phyloP scores from a whole-genome alignment of 2,888 invertebrate genomes.

The Tinea pellionella region DNA sequence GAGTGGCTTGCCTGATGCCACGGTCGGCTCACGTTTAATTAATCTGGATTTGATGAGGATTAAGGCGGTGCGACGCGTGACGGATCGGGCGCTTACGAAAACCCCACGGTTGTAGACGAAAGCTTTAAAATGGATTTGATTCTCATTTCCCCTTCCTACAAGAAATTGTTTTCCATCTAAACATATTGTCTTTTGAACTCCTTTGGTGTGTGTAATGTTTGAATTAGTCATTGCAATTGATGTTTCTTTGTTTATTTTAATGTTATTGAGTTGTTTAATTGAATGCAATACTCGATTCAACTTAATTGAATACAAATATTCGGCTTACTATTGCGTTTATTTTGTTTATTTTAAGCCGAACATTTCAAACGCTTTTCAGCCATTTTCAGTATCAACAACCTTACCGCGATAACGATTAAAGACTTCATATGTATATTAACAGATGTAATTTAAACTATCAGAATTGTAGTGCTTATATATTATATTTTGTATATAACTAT shows the following conservation, averaged over 20 bases:
- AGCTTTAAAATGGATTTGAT: slow-evolving; percentile 59
- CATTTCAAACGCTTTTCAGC: no score
- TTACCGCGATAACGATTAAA: no score
- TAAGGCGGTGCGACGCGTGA: slow-evolving; percentile 60
- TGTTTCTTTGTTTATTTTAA: background rate
- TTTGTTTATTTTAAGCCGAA: no score
- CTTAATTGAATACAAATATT: no score
- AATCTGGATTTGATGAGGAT: slow-evolving; percentile 67
- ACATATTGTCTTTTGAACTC: background rate
- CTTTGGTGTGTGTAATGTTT: background rate
- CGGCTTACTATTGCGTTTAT: no score
- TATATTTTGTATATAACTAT: no score
- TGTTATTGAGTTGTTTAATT: background rate
- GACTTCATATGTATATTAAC: no score
- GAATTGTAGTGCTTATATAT: no score
- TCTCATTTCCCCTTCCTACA: slow-evolving; percentile 41
- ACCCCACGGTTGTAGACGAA: slow-evolving; percentile 33
- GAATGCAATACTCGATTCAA: no score
- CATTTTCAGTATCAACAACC: no score
- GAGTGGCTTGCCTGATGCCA: slow-evolving; percentile 39
- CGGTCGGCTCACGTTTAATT: slow-evolving; percentile 54
- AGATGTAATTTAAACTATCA: no score
- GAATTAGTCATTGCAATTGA: background rate
- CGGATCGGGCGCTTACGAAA: slow-evolving; percentile 50
- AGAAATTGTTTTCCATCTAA: background rate